phyloP scores from a whole-genome alignment of 2,113 vertebrate genomes.

The Dicrurus megarhynchus region DNA sequence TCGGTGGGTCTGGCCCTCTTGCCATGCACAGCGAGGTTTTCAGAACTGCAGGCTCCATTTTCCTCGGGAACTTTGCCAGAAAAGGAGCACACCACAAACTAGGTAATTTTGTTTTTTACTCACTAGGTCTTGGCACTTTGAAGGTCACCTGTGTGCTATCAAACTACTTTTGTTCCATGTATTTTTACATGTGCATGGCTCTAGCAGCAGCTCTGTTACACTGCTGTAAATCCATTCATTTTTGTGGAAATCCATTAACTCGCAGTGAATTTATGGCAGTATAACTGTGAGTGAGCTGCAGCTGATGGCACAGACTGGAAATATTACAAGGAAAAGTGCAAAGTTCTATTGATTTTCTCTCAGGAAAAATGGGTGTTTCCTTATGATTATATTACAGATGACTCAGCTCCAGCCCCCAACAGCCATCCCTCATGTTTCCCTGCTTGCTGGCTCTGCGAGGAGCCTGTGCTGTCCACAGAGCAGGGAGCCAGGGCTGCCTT shows the following conservation, averaged over 20 bases:
- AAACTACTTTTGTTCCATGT: not conserved
- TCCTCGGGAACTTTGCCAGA: not conserved
- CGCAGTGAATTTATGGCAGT: not conserved
- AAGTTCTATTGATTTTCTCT: conserved; percentile 64
- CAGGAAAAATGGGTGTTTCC: conserved; percentile 49
- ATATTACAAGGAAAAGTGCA: conserved; percentile 57
- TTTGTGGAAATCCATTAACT: conserved; percentile 38
- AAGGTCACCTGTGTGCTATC: not conserved
- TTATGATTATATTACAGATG: conserved; percentile 42
- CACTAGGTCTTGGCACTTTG: not conserved
- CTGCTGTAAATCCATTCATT: conserved; percentile 9
- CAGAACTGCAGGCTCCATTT: not conserved
- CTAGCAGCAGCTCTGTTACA: not conserved
- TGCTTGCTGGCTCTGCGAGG: not conserved
- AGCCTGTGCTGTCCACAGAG: not conserved
- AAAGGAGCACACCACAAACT: not conserved
- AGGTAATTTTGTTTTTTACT: not conserved
- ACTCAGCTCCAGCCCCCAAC: not conserved
- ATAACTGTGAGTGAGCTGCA: not conserved
- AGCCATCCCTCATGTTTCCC: not conserved
- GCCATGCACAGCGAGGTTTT: rapidly evolving
- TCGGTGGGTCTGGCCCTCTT: not conserved
- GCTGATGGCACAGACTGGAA: conserved; percentile 35
- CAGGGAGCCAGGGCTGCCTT: not conserved
- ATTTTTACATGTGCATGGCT: not conserved